phyloP scores from a whole-genome alignment of 1,140 invertebrate species.

The Ditylenchus dipsaci region DNA sequence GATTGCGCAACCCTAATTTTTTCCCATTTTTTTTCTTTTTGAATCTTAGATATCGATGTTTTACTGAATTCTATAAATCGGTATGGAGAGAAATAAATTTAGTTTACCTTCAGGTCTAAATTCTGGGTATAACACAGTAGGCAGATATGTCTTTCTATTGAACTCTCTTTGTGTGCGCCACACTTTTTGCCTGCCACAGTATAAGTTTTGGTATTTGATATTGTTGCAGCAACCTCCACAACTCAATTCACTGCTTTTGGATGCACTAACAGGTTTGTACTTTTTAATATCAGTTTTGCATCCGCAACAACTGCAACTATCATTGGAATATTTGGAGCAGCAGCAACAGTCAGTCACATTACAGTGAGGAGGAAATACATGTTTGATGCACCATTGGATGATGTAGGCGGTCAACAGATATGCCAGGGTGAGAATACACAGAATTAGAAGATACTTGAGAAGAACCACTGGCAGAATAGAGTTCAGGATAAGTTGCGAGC shows the following conservation, averaged over 20 bases:
- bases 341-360: neutral
- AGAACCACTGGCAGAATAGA: constrained; percentile 47
- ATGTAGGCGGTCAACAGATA: constrained; percentile 52
- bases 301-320: neutral
- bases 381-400: constrained; percentile 45
- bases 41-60: too few species aligned
- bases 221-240: neutral
- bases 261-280: neutral
- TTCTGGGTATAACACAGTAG: neutral
- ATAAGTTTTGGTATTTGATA: too few species aligned
- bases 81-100: too few species aligned
- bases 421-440: constrained; percentile 44
- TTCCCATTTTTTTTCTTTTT: too few species aligned
- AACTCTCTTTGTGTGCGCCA: neutral
- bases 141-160: neutral
- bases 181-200: neutral
- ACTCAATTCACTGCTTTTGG: neutral
- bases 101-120: too few species aligned
- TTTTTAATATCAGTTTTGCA: neutral
- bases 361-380: constrained; percentile 21
- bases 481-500: constrained; percentile 40
- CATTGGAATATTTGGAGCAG: too few species aligned
- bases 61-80: too few species aligned
- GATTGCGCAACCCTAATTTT: too few species aligned
- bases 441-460: constrained; percentile 50